Percentiles rank a stretch among this genome's conserved stretches.
These are phyloP conservation scores for Diorhabda carinulata DNA, from an alignment of 1,140 invertebrate genomes.

Conservation along the genomic window DNA sequence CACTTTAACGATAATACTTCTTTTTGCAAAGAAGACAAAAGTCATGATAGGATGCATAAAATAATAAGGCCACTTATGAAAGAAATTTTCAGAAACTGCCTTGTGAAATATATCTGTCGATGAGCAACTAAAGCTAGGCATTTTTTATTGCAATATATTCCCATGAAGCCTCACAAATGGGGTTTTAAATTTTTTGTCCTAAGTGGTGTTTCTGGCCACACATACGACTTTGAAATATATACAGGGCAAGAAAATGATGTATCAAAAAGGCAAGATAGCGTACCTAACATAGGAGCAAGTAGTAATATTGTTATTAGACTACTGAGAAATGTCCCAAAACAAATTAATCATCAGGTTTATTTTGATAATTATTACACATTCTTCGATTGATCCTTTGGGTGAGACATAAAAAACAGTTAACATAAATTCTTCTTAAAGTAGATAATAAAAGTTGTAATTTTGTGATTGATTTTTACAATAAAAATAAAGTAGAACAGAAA, in stretches of 20 bases:
- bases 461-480: too few species aligned
- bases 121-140: constrained; percentile 24
- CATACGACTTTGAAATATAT: constrained; percentile 30
- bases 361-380: constrained; percentile 33
- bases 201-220: constrained; percentile 25
- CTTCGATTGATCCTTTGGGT: too few species aligned
- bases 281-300: constrained; percentile 28
- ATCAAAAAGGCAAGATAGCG: constrained; percentile 4
- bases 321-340: constrained; percentile 26
- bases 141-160: constrained; percentile 32
- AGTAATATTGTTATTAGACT: constrained; percentile 33
- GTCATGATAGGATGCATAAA: too few species aligned
- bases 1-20: too few species aligned
- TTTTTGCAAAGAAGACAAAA: too few species aligned
- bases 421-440: too few species aligned
- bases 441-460: too few species aligned
- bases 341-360: constrained; percentile 29
- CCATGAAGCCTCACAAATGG: constrained; percentile 46
- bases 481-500: too few species aligned
- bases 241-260: constrained; percentile 14
- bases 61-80: too few species aligned
- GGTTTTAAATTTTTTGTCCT: constrained; percentile 43
- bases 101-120: too few species aligned
- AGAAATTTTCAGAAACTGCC: too few species aligned
- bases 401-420: too few species aligned